These are phyloP conservation scores for Cydia strobilella DNA, from an alignment of 1,140 invertebrate species.

Conservation along the genomic window DNA sequence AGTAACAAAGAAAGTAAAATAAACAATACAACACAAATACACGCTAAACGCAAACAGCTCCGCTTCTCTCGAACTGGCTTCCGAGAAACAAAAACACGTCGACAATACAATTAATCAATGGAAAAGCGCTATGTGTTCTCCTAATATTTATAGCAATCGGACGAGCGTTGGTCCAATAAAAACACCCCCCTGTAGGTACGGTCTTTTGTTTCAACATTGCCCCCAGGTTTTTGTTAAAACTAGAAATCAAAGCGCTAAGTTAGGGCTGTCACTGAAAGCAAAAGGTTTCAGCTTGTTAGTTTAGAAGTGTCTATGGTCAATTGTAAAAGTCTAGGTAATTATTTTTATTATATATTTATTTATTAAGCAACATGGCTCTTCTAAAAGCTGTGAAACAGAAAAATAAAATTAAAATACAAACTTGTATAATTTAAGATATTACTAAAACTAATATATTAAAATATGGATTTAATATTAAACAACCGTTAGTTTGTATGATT, in stretches of 20 bases:
- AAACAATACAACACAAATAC: neutral
- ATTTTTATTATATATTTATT: no score
- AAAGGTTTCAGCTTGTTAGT: neutral
- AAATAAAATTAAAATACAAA: no score
- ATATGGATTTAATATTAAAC: no score
- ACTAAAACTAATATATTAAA: no score
- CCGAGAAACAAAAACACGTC: conserved; percentile 31
- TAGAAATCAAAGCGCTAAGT: conserved; percentile 7
- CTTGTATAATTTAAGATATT: no score
- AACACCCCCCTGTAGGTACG: neutral
- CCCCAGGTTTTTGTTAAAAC: conserved; percentile 18
- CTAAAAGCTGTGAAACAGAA: no score
- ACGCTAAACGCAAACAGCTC: conserved; percentile 9
- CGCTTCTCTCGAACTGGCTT: neutral
- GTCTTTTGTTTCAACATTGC: conserved; percentile 23
- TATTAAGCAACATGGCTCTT: no score
- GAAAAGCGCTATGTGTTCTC: conserved; percentile 26
- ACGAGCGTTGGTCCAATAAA: conserved; percentile 29
- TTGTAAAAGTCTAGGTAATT: no score
- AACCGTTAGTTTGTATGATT: no score
- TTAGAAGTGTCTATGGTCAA: neutral
- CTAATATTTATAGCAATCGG: conserved; percentile 33
- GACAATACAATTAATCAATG: conserved; percentile 32
- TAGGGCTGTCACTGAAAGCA: neutral
- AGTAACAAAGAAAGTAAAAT: neutral